Conservation (phyloP, 2,888 invertebrate species). For the Drosophila anomalipes region DNA sequence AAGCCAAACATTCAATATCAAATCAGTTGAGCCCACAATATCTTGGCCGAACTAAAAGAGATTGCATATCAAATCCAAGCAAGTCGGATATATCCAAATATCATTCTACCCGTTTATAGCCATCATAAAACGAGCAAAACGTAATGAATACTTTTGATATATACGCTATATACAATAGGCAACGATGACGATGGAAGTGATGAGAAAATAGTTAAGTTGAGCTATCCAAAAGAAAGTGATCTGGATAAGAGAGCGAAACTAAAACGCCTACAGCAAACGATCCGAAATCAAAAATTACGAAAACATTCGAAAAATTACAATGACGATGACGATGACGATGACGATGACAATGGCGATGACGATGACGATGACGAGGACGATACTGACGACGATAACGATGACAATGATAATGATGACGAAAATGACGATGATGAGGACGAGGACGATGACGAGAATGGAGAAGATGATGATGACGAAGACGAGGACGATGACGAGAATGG, state of each 20-base stretch:
- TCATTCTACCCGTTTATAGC: conserved; percentile 65
- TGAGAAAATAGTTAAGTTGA: conserved; percentile 72
- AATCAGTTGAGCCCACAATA: conserved; percentile 60
- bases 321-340: conserved; percentile 84
- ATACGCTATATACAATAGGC: conserved; percentile 66
- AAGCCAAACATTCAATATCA: conserved; percentile 67
- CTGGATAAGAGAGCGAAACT: conserved; percentile 68
- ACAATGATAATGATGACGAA: conserved; percentile 64
- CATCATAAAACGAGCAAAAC: conserved; percentile 62
- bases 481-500: conserved; percentile 84
- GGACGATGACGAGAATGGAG: conserved; percentile 83
- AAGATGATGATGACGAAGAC: conserved; percentile 85
- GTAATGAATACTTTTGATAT: conserved; percentile 71
- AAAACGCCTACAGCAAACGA: conserved; percentile 84
- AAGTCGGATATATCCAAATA: conserved; percentile 58
- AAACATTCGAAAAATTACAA: conserved; percentile 84
- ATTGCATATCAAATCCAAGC: conserved; percentile 54
- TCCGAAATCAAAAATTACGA: conserved; percentile 82
- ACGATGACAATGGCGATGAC: conserved; percentile 74
- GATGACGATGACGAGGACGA: conserved; percentile 54
- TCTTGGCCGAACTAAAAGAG: conserved; percentile 48
- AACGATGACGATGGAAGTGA: conserved; percentile 75
- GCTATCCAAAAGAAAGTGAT: conserved; percentile 76
- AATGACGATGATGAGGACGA: conserved; percentile 85
- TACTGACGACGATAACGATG: conserved; percentile 43